These are phyloP conservation scores for Calameuta pallipes DNA, from an alignment of 2,888 invertebrate genomes.

Conservation along the genomic window DNA sequence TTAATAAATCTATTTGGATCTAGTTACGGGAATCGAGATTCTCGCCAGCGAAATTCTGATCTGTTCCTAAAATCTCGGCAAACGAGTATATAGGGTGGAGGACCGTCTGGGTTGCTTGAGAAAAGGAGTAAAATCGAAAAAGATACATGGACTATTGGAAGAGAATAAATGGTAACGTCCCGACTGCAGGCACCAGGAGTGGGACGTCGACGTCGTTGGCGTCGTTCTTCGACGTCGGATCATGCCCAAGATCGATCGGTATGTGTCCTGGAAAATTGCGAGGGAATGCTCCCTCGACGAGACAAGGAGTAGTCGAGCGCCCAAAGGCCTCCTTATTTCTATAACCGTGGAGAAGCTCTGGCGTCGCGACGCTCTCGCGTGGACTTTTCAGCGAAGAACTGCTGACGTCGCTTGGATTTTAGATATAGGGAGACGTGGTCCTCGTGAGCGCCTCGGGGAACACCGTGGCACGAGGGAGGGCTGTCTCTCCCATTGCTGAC, in stretches of 20 bases:
- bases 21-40: slow-evolving; percentile 10
- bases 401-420: slow-evolving; percentile 18
- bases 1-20: slow-evolving; percentile 7
- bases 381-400: slow-evolving; percentile 3
- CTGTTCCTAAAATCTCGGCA: neutral
- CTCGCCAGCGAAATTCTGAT: neutral
- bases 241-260: neutral
- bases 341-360: neutral
- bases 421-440: slow-evolving; percentile 10
- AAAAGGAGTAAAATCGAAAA: neutral
- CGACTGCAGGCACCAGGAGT: neutral
- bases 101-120: neutral
- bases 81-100: neutral
- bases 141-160: neutral
- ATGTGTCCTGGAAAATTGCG: neutral
- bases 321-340: slow-evolving; percentile 2
- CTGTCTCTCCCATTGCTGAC: slow-evolving; percentile 18
- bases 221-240: neutral
- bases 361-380: neutral
- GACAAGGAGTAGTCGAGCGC: neutral
- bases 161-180: neutral
- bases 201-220: neutral
- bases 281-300: neutral
- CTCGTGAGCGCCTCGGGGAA: slow-evolving; percentile 7
- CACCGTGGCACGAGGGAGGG: neutral